Evolutionary conservation across 2,113 vertebrate genomes (phyloP), one percentile per base, ranked within the genome.

Genomic region (Mohoua ochrocephala): DNA sequence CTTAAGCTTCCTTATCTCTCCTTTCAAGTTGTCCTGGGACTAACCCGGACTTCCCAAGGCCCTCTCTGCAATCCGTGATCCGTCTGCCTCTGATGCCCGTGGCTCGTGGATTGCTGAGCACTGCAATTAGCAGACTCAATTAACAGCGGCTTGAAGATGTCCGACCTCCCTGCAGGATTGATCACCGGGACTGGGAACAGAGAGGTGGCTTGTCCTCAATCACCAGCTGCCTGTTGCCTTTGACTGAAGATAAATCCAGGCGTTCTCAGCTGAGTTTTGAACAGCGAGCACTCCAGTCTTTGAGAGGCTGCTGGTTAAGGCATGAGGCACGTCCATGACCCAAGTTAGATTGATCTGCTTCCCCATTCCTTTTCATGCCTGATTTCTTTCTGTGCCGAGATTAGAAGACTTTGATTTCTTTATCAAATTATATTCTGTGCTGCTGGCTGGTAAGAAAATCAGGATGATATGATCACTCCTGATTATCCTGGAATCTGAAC

Each of bases 1-100:
- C 84, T 86, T 93, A 95, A 95, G 87, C 93, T 95, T 81, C 69
- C 91, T 97, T 96, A 96, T 97, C 96, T 94, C 80, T 84, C 56
- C 71, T 96, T 96, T 95, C 83, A 96, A 91, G 92, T 89, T 70
- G 56, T 86, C 53, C 83, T 30, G 68, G 70, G 76, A 57, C 76
- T 93, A 87, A 88, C 87, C 60, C 13, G 15, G 92, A 54, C 41
- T 79, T 94, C 69, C 90, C 68, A 35, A 95, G 87, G 35, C 56
- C 13, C 10, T 88, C 39, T 86, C 74, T 89, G 73, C 91, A 92
- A 92, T 92, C 13, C 2, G 26, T 64, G 14, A 67, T 87, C 89
- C 76, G 4, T 87, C 64, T 90, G 65, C 23, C 79, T 44, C 85
- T 68, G 71, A 84, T 70, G 54, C 23, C 41, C 78, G 4, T 8